Evolutionary conservation across 2,888 invertebrate genomes (phyloP).

Genomic region (Meiosimyza decipiens): DNA sequence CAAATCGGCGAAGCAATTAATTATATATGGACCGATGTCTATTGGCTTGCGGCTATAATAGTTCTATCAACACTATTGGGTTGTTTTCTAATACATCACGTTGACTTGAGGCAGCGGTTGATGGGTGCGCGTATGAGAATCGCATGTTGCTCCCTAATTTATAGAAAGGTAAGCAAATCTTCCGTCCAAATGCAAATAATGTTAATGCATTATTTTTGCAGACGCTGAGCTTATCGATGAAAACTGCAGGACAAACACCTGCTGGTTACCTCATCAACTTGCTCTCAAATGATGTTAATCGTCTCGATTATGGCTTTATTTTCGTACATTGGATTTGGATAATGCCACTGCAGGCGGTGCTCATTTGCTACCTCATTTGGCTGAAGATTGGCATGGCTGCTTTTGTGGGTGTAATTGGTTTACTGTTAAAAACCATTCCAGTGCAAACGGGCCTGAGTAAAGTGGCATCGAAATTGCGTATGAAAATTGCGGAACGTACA

Average conservation of each 20-base stretch:
- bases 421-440: conserved; percentile 83
- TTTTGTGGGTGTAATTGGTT: conserved; percentile 81
- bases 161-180: conserved; percentile 71
- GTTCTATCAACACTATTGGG: conserved; percentile 58
- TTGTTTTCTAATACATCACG: conserved; percentile 66
- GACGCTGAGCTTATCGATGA: conserved; percentile 77
- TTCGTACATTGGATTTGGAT: conserved; percentile 91
- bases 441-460: conserved; percentile 74
- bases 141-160: conserved; percentile 75
- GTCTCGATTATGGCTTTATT: conserved; percentile 87
- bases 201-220: conserved; percentile 52
- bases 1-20: conserved; percentile 41
- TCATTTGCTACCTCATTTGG: conserved; percentile 83
- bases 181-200: too few relatives aligned
- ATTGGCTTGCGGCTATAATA: conserved; percentile 61
- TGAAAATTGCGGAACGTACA: conserved; percentile 84
- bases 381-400: conserved; percentile 78
- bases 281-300: conserved; percentile 92
- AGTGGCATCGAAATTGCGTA: conserved; percentile 69
- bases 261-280: conserved; percentile 93
- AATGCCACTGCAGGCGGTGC: conserved; percentile 75
- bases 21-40: conserved; percentile 60
- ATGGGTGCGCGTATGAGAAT: conserved; percentile 75
- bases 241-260: conserved; percentile 77
- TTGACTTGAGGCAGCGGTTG: conserved; percentile 61